Percentiles rank a stretch among this genome's conserved stretches.
These are phyloP conservation scores for Lomographa bimaculata DNA, from an alignment of 2,888 invertebrate genomes.

Conservation along the genomic window DNA sequence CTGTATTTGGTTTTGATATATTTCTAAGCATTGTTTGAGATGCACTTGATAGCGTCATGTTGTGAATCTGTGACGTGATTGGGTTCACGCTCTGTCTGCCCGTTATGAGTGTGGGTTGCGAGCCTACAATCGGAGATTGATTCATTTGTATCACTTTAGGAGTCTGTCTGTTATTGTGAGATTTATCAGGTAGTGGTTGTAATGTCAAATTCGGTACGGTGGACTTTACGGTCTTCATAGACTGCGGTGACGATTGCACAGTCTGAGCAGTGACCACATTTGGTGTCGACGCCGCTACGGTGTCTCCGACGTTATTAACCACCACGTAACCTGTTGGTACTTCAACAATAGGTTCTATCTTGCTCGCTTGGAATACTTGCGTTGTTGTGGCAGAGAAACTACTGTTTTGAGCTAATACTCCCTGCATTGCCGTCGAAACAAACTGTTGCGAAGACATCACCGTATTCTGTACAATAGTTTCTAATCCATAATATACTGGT, in stretches of 20 bases:
- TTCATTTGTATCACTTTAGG: constrained; percentile 78
- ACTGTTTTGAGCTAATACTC: constrained; percentile 90
- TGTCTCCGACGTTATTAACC: constrained; percentile 85
- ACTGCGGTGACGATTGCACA: constrained; percentile 66
- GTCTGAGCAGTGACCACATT: constrained; percentile 73
- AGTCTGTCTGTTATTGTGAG: constrained; percentile 63
- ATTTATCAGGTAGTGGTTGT: constrained; percentile 75
- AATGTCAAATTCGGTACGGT: constrained; percentile 73
- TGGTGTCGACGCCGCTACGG: constrained; percentile 68
- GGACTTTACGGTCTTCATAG: constrained; percentile 69
- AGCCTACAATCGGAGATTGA: constrained; percentile 54
- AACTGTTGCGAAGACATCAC: constrained; percentile 96
- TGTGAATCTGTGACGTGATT: constrained; percentile 76
- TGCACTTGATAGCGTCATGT: constrained; percentile 67
- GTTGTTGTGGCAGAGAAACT: constrained; percentile 93
- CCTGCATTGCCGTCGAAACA: constrained; percentile 91
- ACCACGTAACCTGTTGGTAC: constrained; percentile 88
- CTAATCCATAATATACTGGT: constrained; percentile 92
- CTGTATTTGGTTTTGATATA: constrained; percentile 60
- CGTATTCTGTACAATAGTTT: constrained; percentile 94
- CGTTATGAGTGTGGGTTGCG: constrained; percentile 63
- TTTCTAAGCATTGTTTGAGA: constrained; percentile 64
- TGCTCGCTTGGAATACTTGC: constrained; percentile 93
- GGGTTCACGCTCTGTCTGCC: constrained; percentile 74
- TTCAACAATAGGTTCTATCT: constrained; percentile 91